phyloP scores from a whole-genome alignment of 1,140 invertebrate species.

The Daktulosphaira vitifoliae region DNA sequence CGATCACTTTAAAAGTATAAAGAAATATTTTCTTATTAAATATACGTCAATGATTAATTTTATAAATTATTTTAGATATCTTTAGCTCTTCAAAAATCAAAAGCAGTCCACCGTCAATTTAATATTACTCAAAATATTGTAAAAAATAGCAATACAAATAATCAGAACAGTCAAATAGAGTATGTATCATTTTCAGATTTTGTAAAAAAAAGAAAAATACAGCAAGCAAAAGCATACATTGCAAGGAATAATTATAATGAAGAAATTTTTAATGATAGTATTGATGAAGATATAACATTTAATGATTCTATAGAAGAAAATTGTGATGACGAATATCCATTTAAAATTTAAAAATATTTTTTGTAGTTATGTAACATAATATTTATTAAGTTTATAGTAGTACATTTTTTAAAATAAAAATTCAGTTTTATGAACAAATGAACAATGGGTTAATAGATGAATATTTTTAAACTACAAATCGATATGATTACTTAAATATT shows the following conservation, averaged over 20 bases:
- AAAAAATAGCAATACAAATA: neutral
- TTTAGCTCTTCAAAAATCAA: neutral
- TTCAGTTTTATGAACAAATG: too few species aligned
- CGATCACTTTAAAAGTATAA: slow-evolving; percentile 43
- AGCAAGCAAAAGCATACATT: slow-evolving; percentile 19
- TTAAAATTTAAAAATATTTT: slow-evolving; percentile 24
- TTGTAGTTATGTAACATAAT: too few species aligned
- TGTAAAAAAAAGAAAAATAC: slow-evolving; percentile 28
- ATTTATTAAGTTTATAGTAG: too few species aligned
- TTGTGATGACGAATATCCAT: slow-evolving; percentile 12
- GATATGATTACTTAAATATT: too few species aligned
- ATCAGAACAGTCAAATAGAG: neutral
- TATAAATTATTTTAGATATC: neutral
- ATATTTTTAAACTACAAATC: too few species aligned
- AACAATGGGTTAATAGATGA: too few species aligned
- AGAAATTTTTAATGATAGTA: neutral
- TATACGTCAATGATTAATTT: too few species aligned
- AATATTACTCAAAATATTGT: neutral
- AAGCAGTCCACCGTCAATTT: slow-evolving; percentile 11
- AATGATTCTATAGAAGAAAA: too few species aligned
- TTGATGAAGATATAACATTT: neutral
- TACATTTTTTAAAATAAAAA: too few species aligned
- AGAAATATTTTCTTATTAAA: too few species aligned
- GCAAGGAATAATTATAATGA: slow-evolving; percentile 16
- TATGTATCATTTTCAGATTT: slow-evolving; percentile 26